These are phyloP conservation scores for Capromys pilorides DNA, from an alignment of 2,797 vertebrate genomes.

Conservation along the genomic window DNA sequence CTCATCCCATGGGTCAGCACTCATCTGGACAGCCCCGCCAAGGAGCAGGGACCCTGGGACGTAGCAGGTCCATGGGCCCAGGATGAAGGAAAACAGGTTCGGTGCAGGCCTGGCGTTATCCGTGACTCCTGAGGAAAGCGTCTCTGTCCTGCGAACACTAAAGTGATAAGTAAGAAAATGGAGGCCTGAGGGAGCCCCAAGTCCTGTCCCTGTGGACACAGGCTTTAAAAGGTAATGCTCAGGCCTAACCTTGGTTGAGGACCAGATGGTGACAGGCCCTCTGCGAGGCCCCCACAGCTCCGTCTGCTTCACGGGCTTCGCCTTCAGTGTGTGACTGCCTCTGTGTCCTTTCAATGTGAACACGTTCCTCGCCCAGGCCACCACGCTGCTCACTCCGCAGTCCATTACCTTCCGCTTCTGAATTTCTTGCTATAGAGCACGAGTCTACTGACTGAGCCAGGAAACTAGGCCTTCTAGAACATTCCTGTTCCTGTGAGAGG, in stretches of 20 bases:
- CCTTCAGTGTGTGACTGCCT: background rate
- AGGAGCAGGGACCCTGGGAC: background rate
- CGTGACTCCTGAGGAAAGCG: background rate
- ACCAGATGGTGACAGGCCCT: background rate
- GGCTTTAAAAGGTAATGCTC: background rate
- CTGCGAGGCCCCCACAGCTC: too few species aligned
- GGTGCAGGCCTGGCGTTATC: too few species aligned
- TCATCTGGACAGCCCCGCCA: background rate
- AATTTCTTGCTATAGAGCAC: background rate
- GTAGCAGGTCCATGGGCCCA: background rate
- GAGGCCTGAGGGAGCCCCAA: background rate
- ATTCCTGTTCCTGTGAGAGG: background rate
- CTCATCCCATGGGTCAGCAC: background rate
- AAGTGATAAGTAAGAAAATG: background rate
- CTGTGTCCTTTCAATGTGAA: background rate
- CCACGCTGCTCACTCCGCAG: background rate
- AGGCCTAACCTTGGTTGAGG: background rate
- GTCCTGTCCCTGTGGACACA: background rate
- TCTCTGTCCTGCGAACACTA: background rate
- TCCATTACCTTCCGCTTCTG: background rate
- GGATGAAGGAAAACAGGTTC: background rate
- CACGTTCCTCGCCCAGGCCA: background rate
- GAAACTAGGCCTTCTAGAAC: background rate
- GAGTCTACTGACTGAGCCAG: background rate
- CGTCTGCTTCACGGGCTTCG: rapidly evolving